These are phyloP conservation scores for Piaya cayana DNA, from an alignment of 2,113 vertebrate genomes.

Conservation along the genomic window DNA sequence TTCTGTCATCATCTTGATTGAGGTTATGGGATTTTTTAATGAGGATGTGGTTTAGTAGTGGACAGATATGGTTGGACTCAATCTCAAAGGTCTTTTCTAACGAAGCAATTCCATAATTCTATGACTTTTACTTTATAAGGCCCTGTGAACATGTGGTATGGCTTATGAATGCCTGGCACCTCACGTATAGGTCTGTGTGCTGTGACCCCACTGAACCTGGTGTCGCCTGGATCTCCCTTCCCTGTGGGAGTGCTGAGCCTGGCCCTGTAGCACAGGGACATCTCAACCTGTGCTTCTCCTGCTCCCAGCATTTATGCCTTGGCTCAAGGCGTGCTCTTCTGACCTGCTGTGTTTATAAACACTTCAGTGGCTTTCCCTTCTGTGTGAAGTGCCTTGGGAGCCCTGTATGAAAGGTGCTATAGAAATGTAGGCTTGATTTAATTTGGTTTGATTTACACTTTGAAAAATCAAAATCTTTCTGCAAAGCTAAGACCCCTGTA, in stretches of 20 bases:
- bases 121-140: not conserved
- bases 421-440: conserved; percentile 22
- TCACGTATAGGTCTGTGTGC: fast-evolving
- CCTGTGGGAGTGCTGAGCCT: fast-evolving
- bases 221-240: not conserved
- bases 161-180: not conserved
- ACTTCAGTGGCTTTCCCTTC: not conserved
- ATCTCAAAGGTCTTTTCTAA: too few species aligned
- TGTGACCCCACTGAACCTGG: not conserved
- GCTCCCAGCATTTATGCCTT: not conserved
- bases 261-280: not conserved
- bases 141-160: not conserved
- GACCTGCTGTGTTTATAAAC: not conserved
- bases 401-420: not conserved
- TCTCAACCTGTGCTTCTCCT: not conserved
- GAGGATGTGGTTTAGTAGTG: too few species aligned
- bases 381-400: not conserved
- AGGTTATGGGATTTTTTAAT: not conserved
- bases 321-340: not conserved
- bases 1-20: not conserved
- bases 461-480: conserved; percentile 51
- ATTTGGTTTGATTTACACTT: conserved; percentile 53
- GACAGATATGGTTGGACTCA: too few species aligned
- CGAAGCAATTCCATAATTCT: too few species aligned
- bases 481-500: conserved; percentile 10